Evolutionary conservation across 2,888 invertebrate species (phyloP).

Genomic region (Monoplex corrugatus): DNA sequence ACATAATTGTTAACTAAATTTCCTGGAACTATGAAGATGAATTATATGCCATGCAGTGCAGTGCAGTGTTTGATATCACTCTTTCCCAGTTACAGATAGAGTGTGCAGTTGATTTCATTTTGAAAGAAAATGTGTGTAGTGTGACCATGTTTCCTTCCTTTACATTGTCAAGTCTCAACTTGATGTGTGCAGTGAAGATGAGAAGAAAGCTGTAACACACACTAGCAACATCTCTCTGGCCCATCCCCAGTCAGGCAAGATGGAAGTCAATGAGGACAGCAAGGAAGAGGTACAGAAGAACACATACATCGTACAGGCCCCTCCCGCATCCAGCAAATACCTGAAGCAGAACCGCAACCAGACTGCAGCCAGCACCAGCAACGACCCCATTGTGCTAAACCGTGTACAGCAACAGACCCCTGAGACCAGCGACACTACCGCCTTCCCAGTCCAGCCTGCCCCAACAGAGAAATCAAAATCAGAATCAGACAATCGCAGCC

Average conservation of each 20-base stretch:
- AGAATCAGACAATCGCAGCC: slow-evolving; percentile 31
- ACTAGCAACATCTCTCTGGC: slow-evolving; percentile 8
- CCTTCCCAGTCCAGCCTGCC: not conserved
- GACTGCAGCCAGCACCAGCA: slow-evolving; percentile 21
- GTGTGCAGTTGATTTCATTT: too few relatives aligned
- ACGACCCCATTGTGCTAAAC: slow-evolving; percentile 45
- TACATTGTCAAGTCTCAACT: too few relatives aligned
- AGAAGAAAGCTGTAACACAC: slow-evolving; percentile 63
- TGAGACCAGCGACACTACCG: not conserved
- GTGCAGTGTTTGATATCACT: too few relatives aligned
- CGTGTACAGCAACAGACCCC: slow-evolving; percentile 37
- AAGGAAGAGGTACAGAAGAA: slow-evolving; percentile 44
- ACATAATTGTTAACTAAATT: too few relatives aligned
- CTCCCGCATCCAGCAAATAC: slow-evolving; percentile 68
- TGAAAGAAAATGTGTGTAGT: too few relatives aligned
- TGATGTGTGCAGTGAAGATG: slow-evolving; percentile 67
- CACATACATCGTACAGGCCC: slow-evolving; percentile 44
- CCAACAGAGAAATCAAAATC: not conserved
- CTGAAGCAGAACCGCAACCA: slow-evolving; percentile 68
- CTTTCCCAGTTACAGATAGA: too few relatives aligned
- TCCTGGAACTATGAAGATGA: too few relatives aligned
- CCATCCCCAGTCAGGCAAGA: not conserved
- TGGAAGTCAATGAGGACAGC: slow-evolving; percentile 67
- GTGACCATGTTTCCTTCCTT: too few relatives aligned
- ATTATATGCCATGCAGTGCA: too few relatives aligned